Evolutionary conservation across 2,113 vertebrate species (phyloP).

Genomic region (Triplophysa rosa): DNA sequence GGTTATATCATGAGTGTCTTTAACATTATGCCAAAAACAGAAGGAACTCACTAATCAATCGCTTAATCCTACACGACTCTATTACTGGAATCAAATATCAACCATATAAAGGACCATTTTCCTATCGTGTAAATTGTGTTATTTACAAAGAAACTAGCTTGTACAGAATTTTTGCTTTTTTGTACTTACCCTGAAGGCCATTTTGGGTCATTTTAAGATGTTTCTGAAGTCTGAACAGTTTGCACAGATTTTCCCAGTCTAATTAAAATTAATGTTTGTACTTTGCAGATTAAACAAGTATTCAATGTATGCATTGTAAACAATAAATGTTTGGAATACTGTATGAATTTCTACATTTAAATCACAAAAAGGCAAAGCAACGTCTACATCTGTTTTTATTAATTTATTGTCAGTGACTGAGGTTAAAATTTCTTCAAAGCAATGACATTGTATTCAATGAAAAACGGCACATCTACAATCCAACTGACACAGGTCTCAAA

Average conservation of each 20-base stretch:
- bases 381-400: not conserved
- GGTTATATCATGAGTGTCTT: not conserved
- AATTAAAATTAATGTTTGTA: constrained; percentile 40
- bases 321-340: not conserved
- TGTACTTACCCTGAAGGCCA: constrained; percentile 38
- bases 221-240: constrained; percentile 48
- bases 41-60: constrained; percentile 21
- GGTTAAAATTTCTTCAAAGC: not conserved
- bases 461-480: not conserved
- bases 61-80: not conserved
- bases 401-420: not conserved
- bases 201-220: constrained; percentile 43
- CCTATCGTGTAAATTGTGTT: not conserved
- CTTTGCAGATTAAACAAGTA: constrained; percentile 35
- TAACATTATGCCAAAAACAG: constrained; percentile 25
- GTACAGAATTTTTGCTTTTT: constrained; percentile 21
- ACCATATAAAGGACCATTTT: constrained; percentile 29
- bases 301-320: constrained; percentile 28
- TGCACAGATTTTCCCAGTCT: constrained; percentile 44
- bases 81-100: constrained; percentile 31
- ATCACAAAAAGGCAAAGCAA: not conserved
- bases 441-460: not conserved
- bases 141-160: constrained; percentile 24
- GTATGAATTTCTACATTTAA: not conserved
- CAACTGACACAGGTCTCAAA: not conserved